Base-by-base conservation (phyloP, 2,113 vertebrate genomes). In the Epinephelus cyanopodus region DNA sequence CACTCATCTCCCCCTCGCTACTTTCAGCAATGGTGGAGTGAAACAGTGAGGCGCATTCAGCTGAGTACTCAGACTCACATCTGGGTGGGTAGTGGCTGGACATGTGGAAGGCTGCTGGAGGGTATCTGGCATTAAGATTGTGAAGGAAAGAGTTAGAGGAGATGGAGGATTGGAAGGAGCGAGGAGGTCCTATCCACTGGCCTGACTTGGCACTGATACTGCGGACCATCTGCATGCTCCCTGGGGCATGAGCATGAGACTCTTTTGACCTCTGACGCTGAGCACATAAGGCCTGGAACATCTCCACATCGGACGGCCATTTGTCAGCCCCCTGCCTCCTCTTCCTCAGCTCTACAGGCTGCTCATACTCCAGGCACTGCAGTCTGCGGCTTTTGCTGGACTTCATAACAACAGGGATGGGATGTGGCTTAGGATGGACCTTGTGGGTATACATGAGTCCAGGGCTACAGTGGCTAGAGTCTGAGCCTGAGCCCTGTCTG, bases 1-100 rank as follows among this genome's bases (percentile, higher is more conserved):
- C 97, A 0, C 97, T 98, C 82, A 95, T 91, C 89, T 97, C 97
- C 0, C 96, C 97, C 77, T 96, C 97, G 0, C 97, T 98, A 89
- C 95, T 98, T 82, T 96, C 96, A 0, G 95, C 95, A 0, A 97
- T 94, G 79, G 97, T 96, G 78, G 97, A 98, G 84, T 96, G 97
- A 39, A 96, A 96, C 17, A 97, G 94, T 0, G 97, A 97, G 0
- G 95, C 37, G 0, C 97, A 96, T 33, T 97, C 97, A 0, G 96
- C 96, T 0, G 96, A 97, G 80, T 93, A 96, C 88, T 98, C 96
- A 0, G 97, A 97, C 78, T 97, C 96, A 0, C 97, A 97, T 57
- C 80, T 85, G 56, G 95, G 79, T 2, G 90, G 91, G 82, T 89
- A 92, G 19, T 54, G 87, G 62, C 78, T 65, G 1, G 73, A 84